Conservation (phyloP, 2,888 invertebrate genomes). For the Orthosia gracilis region DNA sequence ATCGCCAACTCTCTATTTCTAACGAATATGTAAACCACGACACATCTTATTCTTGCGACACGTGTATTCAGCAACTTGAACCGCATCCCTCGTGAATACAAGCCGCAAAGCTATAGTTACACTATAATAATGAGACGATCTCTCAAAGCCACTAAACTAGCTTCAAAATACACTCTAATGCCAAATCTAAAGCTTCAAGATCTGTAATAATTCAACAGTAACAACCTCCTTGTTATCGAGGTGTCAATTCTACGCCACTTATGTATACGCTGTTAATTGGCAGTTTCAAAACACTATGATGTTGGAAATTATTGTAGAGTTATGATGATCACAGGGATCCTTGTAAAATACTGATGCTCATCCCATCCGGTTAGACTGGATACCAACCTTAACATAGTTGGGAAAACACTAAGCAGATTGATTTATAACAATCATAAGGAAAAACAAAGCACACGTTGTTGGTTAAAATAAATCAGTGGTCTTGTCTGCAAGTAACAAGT, state of each 20-base stretch:
- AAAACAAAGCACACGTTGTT: too few relatives aligned
- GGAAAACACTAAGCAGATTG: too few relatives aligned
- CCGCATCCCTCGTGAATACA: not conserved
- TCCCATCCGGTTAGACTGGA: too few relatives aligned
- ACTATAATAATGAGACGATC: not conserved
- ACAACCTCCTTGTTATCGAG: constrained; percentile 40
- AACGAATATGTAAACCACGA: not conserved
- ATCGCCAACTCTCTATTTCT: too few relatives aligned
- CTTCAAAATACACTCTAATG: constrained; percentile 22
- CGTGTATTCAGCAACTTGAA: not conserved
- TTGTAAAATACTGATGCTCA: too few relatives aligned
- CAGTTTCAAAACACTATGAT: constrained; percentile 9
- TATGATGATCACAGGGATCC: not conserved
- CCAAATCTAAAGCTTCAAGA: constrained; percentile 12
- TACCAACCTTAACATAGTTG: too few relatives aligned
- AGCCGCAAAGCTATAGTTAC: not conserved
- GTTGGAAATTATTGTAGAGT: constrained; percentile 13
- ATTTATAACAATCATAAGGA: too few relatives aligned
- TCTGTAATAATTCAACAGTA: constrained; percentile 31
- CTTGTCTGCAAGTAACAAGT: too few relatives aligned
- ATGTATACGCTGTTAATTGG: constrained; percentile 30
- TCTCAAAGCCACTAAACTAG: constrained; percentile 9
- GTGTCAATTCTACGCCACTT: constrained; percentile 47
- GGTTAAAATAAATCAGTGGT: too few relatives aligned
- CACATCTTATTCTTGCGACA: not conserved